Evolutionary conservation across 2,113 vertebrate species (phyloP), one percentile per base, ranked within the genome.

Genomic region (Atractosteus spatula): DNA sequence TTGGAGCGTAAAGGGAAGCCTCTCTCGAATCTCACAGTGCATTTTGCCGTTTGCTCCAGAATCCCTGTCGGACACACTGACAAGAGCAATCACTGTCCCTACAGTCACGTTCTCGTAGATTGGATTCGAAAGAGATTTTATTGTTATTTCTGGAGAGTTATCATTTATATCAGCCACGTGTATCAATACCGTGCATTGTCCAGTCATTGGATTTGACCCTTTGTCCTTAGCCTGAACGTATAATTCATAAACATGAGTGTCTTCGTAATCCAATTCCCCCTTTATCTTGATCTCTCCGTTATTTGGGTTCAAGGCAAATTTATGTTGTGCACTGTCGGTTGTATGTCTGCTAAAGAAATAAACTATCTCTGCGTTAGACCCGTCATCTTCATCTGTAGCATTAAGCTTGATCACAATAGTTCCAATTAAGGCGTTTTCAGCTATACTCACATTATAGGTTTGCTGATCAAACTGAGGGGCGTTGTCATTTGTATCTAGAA

Each of bases 81-180:
- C 76, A 3, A 91, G 79, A 5, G 88, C 89, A 69, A 92, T 89
- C 29, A 91, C 86, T 62, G 87, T 82, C 13, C 84, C 87, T 43
- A 78, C 8, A 8, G 76, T 66, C 3, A 84, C 71, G 63, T 85
- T 76, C 68, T 91, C 90, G 14, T 84, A 84, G 4, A 94, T 59
- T 0, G 88, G 85, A 8, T 84, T 88, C 0, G 84, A 83, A 73
- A 93, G 82, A 4, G 93, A 94, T 70, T 91, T 91, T 1, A 95
- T 84, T 0, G 85, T 87, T n/a, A 95, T 76, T 72, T 93, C 88
- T 6, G 89, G 89, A 12, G 89, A 83, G 7, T 91, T 91, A 3
- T 91, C 89, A 74, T 91, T 91, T 81, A 89, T 81, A 64, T 84
- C 84, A 5, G 63, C 74, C 4, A 80, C 63, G 54, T 68, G 55